phyloP scores from a whole-genome alignment of 2,113 vertebrate species.

The Mionectes macconnelli region DNA sequence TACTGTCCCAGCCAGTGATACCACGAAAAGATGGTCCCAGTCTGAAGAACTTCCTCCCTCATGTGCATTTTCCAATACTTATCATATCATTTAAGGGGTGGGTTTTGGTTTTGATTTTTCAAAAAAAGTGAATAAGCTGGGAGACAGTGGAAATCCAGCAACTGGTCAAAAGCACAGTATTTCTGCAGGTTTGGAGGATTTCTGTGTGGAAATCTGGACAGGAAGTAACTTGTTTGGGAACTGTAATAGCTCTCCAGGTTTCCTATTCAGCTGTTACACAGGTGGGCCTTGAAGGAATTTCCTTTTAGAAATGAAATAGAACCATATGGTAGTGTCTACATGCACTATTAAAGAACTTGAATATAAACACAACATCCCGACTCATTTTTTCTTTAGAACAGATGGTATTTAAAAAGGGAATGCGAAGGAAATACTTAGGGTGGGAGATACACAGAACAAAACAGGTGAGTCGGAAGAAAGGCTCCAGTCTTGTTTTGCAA shows the following conservation, averaged over 20 bases:
- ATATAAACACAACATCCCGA: constrained; percentile 28
- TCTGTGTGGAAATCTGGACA: neutral
- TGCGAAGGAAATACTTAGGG: neutral
- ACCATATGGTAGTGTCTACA: constrained; percentile 19
- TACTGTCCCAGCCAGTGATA: neutral
- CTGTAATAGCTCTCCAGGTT: neutral
- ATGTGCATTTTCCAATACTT: neutral
- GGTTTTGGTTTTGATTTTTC: neutral
- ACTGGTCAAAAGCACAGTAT: neutral
- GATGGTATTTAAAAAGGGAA: constrained; percentile 22
- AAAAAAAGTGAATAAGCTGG: neutral
- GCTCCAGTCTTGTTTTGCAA: constrained; percentile 3
- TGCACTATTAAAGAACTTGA: neutral
- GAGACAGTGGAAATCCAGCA: neutral
- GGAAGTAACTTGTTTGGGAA: constrained; percentile 18
- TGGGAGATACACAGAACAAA: neutral
- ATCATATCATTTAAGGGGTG: neutral
- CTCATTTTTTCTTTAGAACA: constrained; percentile 31
- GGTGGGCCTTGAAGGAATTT: constrained; percentile 54
- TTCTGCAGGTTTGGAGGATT: neutral
- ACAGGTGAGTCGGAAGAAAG: constrained; percentile 32
- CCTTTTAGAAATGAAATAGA: constrained; percentile 54
- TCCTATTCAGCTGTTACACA: constrained; percentile 59
- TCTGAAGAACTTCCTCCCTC: neutral
- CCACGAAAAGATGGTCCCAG: neutral